A percentile compares a stretch with the other conserved stretches of the same genome.
phyloP scores from a whole-genome alignment of 2,888 invertebrate genomes.

The Noctua pronuba region DNA sequence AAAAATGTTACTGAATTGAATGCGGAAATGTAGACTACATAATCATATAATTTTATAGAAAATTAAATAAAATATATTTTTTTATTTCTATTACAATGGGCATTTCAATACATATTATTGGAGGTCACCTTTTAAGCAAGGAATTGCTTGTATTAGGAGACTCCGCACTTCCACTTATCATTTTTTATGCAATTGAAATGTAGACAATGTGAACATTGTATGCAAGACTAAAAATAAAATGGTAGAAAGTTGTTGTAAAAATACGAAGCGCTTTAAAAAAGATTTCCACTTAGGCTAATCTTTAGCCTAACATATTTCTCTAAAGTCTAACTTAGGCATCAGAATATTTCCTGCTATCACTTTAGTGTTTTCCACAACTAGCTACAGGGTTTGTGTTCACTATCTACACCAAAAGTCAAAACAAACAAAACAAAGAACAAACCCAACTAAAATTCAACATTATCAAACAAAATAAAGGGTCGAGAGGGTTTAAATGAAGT shows the following conservation, averaged over 20 bases:
- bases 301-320: background rate
- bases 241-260: background rate
- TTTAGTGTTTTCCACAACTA: background rate
- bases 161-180: too few relatives aligned
- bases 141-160: too few relatives aligned
- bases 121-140: too few relatives aligned
- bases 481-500: slow-evolving; percentile 49
- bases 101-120: too few relatives aligned
- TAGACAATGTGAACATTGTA: too few relatives aligned
- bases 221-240: too few relatives aligned
- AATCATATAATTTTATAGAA: too few relatives aligned
- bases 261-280: background rate
- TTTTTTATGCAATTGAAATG: too few relatives aligned
- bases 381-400: background rate
- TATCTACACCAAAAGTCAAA: slow-evolving; percentile 16
- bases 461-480: slow-evolving; percentile 41
- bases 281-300: background rate
- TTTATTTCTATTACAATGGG: too few relatives aligned
- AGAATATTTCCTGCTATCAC: background rate
- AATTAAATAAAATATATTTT: too few relatives aligned
- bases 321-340: background rate
- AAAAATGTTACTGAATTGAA: background rate
- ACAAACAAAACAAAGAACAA: slow-evolving; percentile 18
- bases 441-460: slow-evolving; percentile 32
- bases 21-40: too few relatives aligned